phyloP scores from a whole-genome alignment of 2,888 invertebrate species.

The Tenthredo distinguenda region DNA sequence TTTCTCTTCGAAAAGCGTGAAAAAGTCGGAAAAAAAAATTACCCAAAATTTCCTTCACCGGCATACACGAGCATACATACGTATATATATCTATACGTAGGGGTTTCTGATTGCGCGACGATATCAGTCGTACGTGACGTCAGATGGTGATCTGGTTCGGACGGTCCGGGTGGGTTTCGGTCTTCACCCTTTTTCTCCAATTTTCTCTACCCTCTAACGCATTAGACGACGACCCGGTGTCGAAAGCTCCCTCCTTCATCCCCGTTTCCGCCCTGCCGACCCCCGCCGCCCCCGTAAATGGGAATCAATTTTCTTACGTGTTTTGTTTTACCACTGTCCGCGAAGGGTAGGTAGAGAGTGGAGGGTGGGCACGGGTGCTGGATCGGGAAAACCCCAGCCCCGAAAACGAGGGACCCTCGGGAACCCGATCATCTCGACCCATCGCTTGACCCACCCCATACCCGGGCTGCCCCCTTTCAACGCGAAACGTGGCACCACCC shows the following conservation, averaged over 20 bases:
- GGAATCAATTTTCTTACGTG: conserved; percentile 47
- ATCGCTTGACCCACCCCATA: conserved; percentile 13
- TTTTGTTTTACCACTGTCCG: conserved; percentile 48
- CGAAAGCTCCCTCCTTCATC: background rate
- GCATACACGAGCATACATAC: too few relatives aligned
- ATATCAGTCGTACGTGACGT: conserved; percentile 65
- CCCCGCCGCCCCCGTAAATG: background rate
- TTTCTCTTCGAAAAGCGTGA: background rate
- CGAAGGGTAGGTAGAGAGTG: background rate
- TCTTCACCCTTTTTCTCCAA: conserved; percentile 56
- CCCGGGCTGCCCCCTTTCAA: background rate
- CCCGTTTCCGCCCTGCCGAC: background rate
- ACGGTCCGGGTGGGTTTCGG: conserved; percentile 49
- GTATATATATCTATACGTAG: background rate
- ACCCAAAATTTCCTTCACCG: too few relatives aligned
- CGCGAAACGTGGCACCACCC: conserved; percentile 19
- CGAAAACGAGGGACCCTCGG: conserved; percentile 5
- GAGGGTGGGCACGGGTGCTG: background rate
- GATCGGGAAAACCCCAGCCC: background rate
- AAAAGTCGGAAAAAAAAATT: background rate
- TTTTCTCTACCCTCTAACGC: conserved; percentile 18
- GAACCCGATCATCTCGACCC: conserved; percentile 42
- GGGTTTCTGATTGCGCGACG: conserved; percentile 64
- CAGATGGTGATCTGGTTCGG: conserved; percentile 52
- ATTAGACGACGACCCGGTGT: background rate